Base-by-base conservation (phyloP, 1,140 invertebrate species). In the Holcopasites calliopsidis region DNA sequence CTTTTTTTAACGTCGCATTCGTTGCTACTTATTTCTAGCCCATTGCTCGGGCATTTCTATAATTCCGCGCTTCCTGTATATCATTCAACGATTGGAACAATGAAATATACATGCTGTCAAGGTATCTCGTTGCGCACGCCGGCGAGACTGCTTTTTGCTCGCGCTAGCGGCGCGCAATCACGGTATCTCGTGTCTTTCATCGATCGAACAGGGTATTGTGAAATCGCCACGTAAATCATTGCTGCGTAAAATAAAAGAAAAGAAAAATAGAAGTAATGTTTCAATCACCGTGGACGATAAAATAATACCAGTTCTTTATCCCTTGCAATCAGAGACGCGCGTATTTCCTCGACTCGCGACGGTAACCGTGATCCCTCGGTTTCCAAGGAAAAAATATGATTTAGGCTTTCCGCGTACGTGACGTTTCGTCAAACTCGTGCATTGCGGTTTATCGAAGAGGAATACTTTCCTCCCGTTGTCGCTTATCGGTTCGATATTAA, bases 1-100 rank as follows among this genome's bases (percentile, higher is more conserved):
- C n/a, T n/a, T n/a, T n/a, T n/a, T n/a, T n/a, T n/a, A n/a, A n/a
- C n/a, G n/a, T n/a, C n/a, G n/a, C n/a, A n/a, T 16, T 65, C 47
- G 16, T 66, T 13, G 16, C 35, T 5, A 18, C 6, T 18, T 66
- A 38, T 50, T 50, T 52, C 35, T 26, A 66, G 16, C 26, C 35
- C 16, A 5, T 50, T 26, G 7, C n/a, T 38, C 26, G 0, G 2
- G 21, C 21, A 65, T 65, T 50, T 26, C 21, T 52, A 16, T 66
- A 35, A 26, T 31, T 66, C n/a, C 16, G 18, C 26, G 11, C 47
- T 50, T 62, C 26, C 47, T 49, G 33, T 35, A n/a, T n/a, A 35
- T 47, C 44, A 38, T 76, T 47, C 26, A 60, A 31, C 54, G 16
- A 2, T 31, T 54, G 35, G 68, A 66, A 66, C 52, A 80, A 66